phyloP scores from a whole-genome alignment of 2,113 vertebrate genomes.

The Rostratula benghalensis region DNA sequence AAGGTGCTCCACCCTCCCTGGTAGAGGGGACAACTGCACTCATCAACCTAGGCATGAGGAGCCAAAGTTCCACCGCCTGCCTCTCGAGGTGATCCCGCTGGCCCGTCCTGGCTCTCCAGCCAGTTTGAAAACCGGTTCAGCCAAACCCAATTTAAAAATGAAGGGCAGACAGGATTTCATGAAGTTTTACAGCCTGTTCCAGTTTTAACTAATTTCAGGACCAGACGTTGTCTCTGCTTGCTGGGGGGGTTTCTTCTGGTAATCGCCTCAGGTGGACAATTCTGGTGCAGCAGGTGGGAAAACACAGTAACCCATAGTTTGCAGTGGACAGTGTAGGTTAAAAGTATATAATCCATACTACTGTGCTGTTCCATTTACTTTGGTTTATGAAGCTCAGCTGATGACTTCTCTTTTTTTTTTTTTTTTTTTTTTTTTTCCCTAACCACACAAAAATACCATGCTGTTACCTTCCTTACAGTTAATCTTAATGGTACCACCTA shows the following conservation, averaged over 20 bases:
- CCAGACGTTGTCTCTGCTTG: neutral
- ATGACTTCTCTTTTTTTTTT: neutral
- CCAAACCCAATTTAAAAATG: neutral
- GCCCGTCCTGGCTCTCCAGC: neutral
- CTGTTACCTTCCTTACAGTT: neutral
- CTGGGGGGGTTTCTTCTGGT: neutral
- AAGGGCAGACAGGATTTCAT: neutral
- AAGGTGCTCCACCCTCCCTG: conserved; percentile 25
- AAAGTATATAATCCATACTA: neutral
- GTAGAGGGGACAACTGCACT: conserved; percentile 5
- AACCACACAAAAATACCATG: neutral
- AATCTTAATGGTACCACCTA: neutral
- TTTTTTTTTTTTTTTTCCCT: neutral
- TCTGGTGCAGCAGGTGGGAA: neutral
- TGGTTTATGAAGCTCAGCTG: neutral
- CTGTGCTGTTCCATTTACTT: neutral
- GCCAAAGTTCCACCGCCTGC: neutral
- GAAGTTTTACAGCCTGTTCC: neutral
- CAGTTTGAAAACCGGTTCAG: conserved; percentile 48
- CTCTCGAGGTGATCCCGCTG: neutral
- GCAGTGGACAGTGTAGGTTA: neutral
- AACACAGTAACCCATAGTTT: neutral
- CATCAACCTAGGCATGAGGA: neutral
- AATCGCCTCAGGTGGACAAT: neutral
- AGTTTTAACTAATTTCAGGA: neutral